phyloP scores from a whole-genome alignment of 2,888 invertebrate genomes.

The Machimus rusticus region DNA sequence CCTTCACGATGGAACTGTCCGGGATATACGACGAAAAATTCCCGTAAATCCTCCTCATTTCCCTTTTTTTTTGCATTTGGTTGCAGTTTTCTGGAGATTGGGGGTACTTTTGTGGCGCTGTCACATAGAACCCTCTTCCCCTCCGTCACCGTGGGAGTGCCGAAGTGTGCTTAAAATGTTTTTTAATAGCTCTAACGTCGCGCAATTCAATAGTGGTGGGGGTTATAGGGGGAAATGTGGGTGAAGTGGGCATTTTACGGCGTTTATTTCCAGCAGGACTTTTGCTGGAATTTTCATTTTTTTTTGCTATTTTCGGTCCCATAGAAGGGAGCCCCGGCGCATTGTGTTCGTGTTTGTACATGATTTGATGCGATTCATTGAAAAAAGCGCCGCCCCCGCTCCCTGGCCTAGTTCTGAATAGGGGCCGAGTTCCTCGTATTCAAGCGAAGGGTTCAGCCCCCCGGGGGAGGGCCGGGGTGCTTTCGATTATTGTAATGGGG shows the following conservation, averaged over 20 bases:
- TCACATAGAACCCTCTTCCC: background rate
- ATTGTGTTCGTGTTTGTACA: background rate
- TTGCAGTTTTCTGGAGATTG: constrained; percentile 5
- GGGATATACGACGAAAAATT: background rate
- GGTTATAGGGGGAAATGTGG: background rate
- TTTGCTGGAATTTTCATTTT: background rate
- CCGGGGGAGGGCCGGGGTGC: background rate
- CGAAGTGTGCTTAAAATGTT: background rate
- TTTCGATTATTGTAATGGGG: background rate
- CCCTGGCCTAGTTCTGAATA: background rate
- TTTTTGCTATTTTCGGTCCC: background rate
- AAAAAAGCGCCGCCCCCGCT: background rate
- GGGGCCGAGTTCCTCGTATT: background rate
- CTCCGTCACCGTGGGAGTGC: background rate
- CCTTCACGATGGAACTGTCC: background rate
- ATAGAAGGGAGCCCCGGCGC: background rate
- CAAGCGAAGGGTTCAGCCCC: background rate
- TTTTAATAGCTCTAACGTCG: background rate
- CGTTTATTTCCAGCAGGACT: background rate
- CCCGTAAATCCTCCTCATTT: background rate
- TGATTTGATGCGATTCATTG: background rate
- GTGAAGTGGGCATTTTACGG: background rate
- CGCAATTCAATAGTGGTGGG: background rate
- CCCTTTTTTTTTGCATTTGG: background rate
- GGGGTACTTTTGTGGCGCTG: background rate